phyloP scores from a whole-genome alignment of 2,113 vertebrate genomes.

The Esox niger region DNA sequence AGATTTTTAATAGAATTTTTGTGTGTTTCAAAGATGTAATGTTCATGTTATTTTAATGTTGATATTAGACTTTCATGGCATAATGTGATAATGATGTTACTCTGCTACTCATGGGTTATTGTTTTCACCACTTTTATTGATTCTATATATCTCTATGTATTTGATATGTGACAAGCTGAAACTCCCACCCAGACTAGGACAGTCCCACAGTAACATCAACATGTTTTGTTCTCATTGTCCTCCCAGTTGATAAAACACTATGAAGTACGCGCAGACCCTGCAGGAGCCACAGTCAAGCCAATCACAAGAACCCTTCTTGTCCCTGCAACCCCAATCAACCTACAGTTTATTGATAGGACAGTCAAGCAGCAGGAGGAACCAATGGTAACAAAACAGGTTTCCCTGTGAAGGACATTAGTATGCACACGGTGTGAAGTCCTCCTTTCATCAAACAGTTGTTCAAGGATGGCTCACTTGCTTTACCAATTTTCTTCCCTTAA shows the following conservation, averaged over 20 bases:
- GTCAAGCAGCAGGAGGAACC: neutral
- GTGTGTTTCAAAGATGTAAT: too few species aligned
- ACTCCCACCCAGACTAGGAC: neutral
- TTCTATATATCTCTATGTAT: neutral
- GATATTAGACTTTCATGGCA: too few species aligned
- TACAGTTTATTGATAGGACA: slow-evolving; percentile 70
- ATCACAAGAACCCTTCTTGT: slow-evolving; percentile 73
- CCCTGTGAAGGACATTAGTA: slow-evolving; percentile 35
- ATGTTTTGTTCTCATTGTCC: neutral
- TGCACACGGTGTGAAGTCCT: slow-evolving; percentile 13
- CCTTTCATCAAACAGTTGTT: slow-evolving; percentile 19
- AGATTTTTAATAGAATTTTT: too few species aligned
- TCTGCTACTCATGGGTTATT: neutral
- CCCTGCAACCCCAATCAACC: slow-evolving; percentile 65
- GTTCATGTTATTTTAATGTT: too few species aligned
- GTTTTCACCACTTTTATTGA: neutral
- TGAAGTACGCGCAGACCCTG: slow-evolving; percentile 69
- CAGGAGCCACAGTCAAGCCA: slow-evolving; percentile 55
- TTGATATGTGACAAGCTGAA: neutral
- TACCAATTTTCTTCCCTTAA: slow-evolving; percentile 1
- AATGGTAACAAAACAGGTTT: neutral
- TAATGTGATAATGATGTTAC: neutral
- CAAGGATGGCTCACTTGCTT: slow-evolving; percentile 5
- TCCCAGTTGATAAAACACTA: slow-evolving; percentile 70
- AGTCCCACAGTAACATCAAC: neutral